These are phyloP conservation scores for Caenorhabditis becei DNA, from an alignment of 2,888 invertebrate species.

Conservation along the genomic window DNA sequence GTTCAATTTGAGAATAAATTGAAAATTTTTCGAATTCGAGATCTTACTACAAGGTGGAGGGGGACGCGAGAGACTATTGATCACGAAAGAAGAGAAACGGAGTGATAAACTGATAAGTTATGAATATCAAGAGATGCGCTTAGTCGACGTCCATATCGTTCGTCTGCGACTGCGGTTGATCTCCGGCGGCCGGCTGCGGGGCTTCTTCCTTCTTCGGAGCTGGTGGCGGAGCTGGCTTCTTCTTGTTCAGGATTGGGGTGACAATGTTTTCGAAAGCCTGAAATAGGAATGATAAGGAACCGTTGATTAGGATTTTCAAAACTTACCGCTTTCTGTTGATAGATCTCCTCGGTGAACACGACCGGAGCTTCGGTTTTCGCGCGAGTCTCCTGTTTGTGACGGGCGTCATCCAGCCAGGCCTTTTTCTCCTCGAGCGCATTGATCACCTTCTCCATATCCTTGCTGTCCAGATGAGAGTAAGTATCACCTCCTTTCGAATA, in stretches of 20 bases:
- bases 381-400: slow-evolving; percentile 84
- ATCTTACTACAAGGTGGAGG: slow-evolving; percentile 58
- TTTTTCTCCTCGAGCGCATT: slow-evolving; percentile 87
- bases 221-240: slow-evolving; percentile 87
- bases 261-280: slow-evolving; percentile 85
- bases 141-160: slow-evolving; percentile 66
- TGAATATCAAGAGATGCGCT: not conserved
- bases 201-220: slow-evolving; percentile 65
- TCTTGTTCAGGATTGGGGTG: slow-evolving; percentile 90
- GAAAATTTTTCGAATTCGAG: slow-evolving; percentile 49
- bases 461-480: slow-evolving; percentile 86
- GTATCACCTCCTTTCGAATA: slow-evolving; percentile 82
- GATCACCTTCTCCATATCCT: slow-evolving; percentile 87
- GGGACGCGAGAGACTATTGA: slow-evolving; percentile 23
- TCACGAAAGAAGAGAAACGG: slow-evolving; percentile 34
- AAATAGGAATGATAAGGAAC: slow-evolving; percentile 34
- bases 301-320: not conserved
- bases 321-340: slow-evolving; percentile 88
- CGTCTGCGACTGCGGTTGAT: slow-evolving; percentile 46
- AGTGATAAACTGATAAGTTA: not conserved
- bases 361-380: slow-evolving; percentile 74
- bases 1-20: not conserved
- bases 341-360: slow-evolving; percentile 86
- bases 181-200: slow-evolving; percentile 45
- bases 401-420: slow-evolving; percentile 90